phyloP scores from a whole-genome alignment of 1,140 invertebrate species.

The Dolichoris vasculosae region DNA sequence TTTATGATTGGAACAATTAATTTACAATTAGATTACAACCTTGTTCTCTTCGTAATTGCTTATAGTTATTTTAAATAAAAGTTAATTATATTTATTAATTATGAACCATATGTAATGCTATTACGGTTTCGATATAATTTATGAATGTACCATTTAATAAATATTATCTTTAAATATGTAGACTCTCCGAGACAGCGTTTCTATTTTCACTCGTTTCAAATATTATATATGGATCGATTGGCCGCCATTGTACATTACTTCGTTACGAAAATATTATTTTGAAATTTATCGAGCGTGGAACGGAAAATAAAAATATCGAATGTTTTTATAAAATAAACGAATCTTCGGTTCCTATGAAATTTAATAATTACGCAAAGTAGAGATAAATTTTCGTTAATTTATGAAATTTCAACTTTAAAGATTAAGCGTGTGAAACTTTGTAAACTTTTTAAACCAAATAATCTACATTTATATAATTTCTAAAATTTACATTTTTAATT shows the following conservation, averaged over 20 bases:
- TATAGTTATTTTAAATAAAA: neutral
- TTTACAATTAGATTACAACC: conserved; percentile 41
- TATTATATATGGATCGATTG: neutral
- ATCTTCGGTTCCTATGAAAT: too few species aligned
- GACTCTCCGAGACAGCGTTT: neutral
- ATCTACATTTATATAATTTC: too few species aligned
- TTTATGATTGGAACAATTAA: conserved; percentile 21
- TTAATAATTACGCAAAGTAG: too few species aligned
- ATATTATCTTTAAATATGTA: neutral
- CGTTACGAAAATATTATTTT: neutral
- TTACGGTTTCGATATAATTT: neutral
- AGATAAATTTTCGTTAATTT: too few species aligned
- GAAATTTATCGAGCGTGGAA: neutral
- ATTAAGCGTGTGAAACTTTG: too few species aligned
- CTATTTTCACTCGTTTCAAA: neutral
- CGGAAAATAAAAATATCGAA: too few species aligned
- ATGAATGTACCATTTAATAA: neutral
- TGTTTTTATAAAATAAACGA: too few species aligned
- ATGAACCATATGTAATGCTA: neutral
- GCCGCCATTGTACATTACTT: neutral
- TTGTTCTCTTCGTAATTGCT: neutral
- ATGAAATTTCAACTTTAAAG: too few species aligned
- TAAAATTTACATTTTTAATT: too few species aligned
- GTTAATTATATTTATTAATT: neutral
- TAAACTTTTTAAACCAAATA: too few species aligned